Base-by-base conservation (phyloP, 1,140 invertebrate species). In the Theocolax elegans region DNA sequence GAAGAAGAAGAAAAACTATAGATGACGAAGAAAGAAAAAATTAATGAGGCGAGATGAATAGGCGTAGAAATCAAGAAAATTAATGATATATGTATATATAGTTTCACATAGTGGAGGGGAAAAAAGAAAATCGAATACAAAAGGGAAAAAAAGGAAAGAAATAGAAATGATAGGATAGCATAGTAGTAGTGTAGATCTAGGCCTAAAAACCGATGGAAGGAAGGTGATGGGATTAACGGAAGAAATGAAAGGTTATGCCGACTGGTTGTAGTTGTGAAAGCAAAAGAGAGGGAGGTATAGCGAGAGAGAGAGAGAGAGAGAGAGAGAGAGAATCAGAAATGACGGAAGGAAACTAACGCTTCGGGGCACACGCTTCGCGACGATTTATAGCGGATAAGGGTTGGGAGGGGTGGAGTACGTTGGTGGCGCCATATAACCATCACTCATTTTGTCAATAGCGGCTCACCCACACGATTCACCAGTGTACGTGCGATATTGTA, bases 371-470 rank as follows among this genome's bases (percentile, higher is more conserved):
- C 35, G 51, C 60, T 58, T 17, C 51, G 49, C 38, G 77, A 80
- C 77, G 78, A 81, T 81, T 81, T 81, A 81, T 80, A 74, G 77
- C 66, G 72, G 69, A 67, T 70, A 73, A 64, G 69, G 65, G 71
- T 27, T 58, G 65, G 54, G 58, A 64, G 53, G 42, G 48, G 66
- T 71, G 75, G 67, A 72, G 72, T 70, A 76, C 72, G 73, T 72
- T 74, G 49, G 44, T 74, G 78, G 79, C 77, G 77, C 77, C 80
- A 74, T 80, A 80, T 81, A 80, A 81, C 77, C 78, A 81, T 81
- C 76, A 80, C 80, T 81, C 79, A 81, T 81, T 80, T 81, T 80
- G 77, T 80, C 79, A 81, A 81, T 81, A 80, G 77, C 72, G 66
- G 66, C 65, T 75, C 71, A 74, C 76, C 72, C 70, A 72, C 64